Evolutionary conservation across 1,140 invertebrate genomes (phyloP), one percentile per base, ranked within the genome.

Genomic region (Penaeus japonicus): DNA sequence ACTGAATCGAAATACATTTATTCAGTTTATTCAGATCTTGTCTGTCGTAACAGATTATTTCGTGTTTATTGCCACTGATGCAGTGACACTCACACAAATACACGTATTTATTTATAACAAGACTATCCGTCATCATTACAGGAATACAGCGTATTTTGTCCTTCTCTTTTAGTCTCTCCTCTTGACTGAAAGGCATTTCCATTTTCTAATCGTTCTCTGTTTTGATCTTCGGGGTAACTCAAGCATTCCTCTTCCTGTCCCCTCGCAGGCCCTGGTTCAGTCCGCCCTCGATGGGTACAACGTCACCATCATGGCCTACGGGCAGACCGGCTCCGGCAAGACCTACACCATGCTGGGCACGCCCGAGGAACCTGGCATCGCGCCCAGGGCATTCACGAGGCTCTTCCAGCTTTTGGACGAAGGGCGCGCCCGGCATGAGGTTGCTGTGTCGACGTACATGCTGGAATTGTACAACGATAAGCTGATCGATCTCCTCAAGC

Each of bases 261-360:
- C 70, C 20, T 57, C 39, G 12, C 86, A 91, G 90, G 89, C 89
- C 27, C 77, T 91, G 35, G 85, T 91, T 15, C 90, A 91, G 84
- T 91, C 90, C 3, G 85, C 87, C 1, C 47, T 91, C 54, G 89
- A 91, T 95, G 96, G 96, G 12, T 98, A 97, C 91, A 99, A 99
- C 94, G 95, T 97, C 0, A 99, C 97, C 22, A 96, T 98, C 90
- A 92, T 97, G 73, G 97, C 98, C 0, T 99, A 99, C 93, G 97
- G 98, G 2, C 97, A 98, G 93, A 99, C 97, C 3, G 97, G 97
- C 15, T 97, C 96, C 90, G 97, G 97, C 0, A 99, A 98, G 92
- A 99, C 97, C 0, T 95, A 96, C 92, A 96, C 97, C 0, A 98
- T 99, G 97, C 97, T 97, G 2, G 98, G 97, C 17, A 92, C 92